phyloP scores from a whole-genome alignment of 2,888 invertebrate genomes.

The Biston stratarius region DNA sequence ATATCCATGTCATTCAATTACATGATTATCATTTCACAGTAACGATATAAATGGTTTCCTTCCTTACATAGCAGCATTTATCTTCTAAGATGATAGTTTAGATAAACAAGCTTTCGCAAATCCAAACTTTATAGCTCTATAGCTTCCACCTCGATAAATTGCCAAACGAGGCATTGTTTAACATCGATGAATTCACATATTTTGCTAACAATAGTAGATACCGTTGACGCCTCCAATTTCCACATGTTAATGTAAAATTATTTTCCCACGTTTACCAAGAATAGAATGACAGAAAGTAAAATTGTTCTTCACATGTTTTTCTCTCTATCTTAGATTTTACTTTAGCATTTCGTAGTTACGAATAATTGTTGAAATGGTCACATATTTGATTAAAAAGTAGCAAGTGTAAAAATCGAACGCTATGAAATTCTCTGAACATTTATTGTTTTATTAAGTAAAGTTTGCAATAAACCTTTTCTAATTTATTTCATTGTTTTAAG shows the following conservation, averaged over 20 bases:
- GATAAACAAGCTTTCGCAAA: constrained; percentile 30
- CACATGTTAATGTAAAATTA: constrained; percentile 23
- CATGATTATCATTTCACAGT: constrained; percentile 3
- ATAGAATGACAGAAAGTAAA: constrained; percentile 43
- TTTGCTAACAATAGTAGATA: constrained; percentile 35
- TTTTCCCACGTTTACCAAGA: constrained; percentile 42
- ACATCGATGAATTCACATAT: constrained; percentile 39
- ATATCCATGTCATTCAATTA: not conserved
- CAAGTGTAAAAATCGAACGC: too few relatives aligned
- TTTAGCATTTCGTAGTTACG: constrained; percentile 8
- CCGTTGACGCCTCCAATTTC: constrained; percentile 22
- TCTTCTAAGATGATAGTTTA: constrained; percentile 26
- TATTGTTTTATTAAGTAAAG: too few relatives aligned
- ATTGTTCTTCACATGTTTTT: constrained; percentile 30
- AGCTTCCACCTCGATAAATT: constrained; percentile 24
- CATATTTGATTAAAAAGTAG: not conserved
- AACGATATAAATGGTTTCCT: constrained; percentile 5
- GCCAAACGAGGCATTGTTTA: constrained; percentile 40
- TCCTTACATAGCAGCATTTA: constrained; percentile 5
- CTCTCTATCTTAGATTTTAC: constrained; percentile 12
- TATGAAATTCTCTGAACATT: not conserved
- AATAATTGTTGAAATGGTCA: not conserved
- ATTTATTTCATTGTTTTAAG: too few relatives aligned
- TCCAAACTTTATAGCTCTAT: constrained; percentile 9
- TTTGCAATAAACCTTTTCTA: too few relatives aligned